Base-by-base conservation (phyloP, 2,888 invertebrate species). In the Aelia acuminata region DNA sequence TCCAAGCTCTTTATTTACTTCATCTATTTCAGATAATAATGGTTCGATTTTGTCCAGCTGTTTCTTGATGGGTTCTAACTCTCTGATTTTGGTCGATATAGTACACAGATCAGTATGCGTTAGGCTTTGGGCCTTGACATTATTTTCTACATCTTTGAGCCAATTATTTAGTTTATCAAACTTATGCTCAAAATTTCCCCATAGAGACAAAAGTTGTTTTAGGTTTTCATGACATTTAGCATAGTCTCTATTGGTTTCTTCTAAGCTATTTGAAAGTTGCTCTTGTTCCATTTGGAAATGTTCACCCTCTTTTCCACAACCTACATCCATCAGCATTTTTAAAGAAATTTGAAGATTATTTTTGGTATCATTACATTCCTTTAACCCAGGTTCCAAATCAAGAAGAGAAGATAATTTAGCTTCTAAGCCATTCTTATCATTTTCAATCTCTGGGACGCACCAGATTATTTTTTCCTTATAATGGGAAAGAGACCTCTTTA, bases 391-490 rank as follows among this genome's bases (percentile, higher is more conserved):
- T 92, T 95, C 95, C 3, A 97, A 95, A 90, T 97, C 97, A 89
- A 93, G 93, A 53, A 98, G 92, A 0, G 97, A 96, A 1, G 96
- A 95, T 91, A 96, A 94, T 93, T 98, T 98, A 0, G 98, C 97
- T 93, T 98, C 97, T 48, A 98, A 94, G 92, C 97, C 98, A 92
- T 98, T 98, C 92, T 96, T 96, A 91, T 98, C 98, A 91, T 97
- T 97, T 50, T 96, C 95, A 1, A 96, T 94, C 91, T 98, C 98
- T 0, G 97, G 97, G 91, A 96, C 94, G 92, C 98, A 98, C 98
- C 98, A 98, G 22, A 95, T 94, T 1, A 97, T 95, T 92, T 98
- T 98, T 91, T 98, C 98, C 90, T 96, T 96, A 90, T 96, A 95
- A 2, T 96, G 95, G 87, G 95, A 94, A 18, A 98, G 94, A 91